Base-by-base conservation (phyloP, 2,113 vertebrate species). In the Laticauda laticaudata region DNA sequence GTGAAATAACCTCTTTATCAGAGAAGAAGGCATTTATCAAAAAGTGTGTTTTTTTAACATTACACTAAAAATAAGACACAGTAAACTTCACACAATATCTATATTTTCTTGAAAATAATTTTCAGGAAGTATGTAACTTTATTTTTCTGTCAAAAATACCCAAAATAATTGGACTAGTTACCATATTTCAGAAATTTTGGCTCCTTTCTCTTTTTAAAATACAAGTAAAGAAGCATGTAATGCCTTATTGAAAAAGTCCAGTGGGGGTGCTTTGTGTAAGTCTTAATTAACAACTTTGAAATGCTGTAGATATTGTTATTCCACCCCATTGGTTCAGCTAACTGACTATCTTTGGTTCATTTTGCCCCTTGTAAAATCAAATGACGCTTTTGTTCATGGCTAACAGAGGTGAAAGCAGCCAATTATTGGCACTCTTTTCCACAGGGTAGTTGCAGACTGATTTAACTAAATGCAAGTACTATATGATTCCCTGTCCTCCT, bases 361-460 rank as follows among this genome's bases (percentile, higher is more conserved):
- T 98, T 97, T 97, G 96, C 98, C 97, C 98, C 97, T 98, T 98
- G 98, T 98, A 96, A 98, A 97, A 97, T 97, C 98, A 97, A 99
- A 99, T 98, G 98, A 98, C 98, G 98, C 98, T 99, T 99, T 99
- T 99, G 99, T 99, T 98, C 97, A 96, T 98, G 98, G 97, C 98
- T 98, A 98, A 98, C 98, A 98, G 98, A 99, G 98, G 98, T 99
- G 98, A 99, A 99, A 98, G 98, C 98, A 99, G 98, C 98, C 98
- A 98, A 98, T 99, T 98, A 98, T 98, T 98, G 97, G 96, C 97
- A 98, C 95, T 96, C 97, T 96, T 89, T 98, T 98, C 98, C 96
- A 97, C 96, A 93, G 97, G 97, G 97, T 98, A 98, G 98, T 98
- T 98, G 98, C 97, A 97, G 97, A 97, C 93, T 91, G 97, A 97